phyloP scores from a whole-genome alignment of 2,888 invertebrate genomes.

The Chymomyza amoena region DNA sequence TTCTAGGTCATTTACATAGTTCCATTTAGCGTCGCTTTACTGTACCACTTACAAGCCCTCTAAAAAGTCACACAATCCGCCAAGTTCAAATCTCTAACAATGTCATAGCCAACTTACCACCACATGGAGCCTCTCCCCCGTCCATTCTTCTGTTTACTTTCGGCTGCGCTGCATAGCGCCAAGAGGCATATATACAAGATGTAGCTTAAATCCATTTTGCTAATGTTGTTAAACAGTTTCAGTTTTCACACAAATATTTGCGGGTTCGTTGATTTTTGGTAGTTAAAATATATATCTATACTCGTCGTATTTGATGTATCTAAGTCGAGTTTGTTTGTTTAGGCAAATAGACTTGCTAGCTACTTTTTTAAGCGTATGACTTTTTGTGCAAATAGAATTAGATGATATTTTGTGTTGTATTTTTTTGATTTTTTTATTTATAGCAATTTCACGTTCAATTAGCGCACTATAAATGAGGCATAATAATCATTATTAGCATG shows the following conservation, averaged over 20 bases:
- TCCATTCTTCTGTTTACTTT: conserved; percentile 82
- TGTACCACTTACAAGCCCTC: not conserved
- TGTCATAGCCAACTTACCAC: conserved; percentile 85
- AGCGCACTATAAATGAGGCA: conserved; percentile 71
- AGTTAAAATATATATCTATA: conserved; percentile 1
- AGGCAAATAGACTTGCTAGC: conserved; percentile 15
- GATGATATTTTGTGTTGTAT: conserved; percentile 10
- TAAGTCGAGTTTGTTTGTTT: conserved; percentile 1
- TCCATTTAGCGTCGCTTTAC: not conserved
- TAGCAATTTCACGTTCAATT: conserved; percentile 77
- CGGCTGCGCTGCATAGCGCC: conserved; percentile 73
- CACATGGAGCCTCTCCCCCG: conserved; percentile 94
- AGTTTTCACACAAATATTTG: conserved; percentile 13
- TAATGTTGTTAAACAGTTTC: conserved; percentile 18
- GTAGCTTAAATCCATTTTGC: conserved; percentile 75
- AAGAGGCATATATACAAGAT: conserved; percentile 73
- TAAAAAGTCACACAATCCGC: not conserved
- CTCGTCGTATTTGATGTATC: not conserved
- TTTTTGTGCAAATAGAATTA: conserved; percentile 1
- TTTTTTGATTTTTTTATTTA: conserved; percentile 28
- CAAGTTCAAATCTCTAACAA: not conserved
- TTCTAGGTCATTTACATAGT: no score
- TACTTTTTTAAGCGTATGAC: conserved; percentile 28
- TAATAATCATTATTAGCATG: conserved; percentile 61
- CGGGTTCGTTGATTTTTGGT: conserved; percentile 1